Percentiles rank a stretch among this genome's conserved stretches.
phyloP scores from a whole-genome alignment of 2,888 invertebrate genomes.

The Meiosimyza platycephala region DNA sequence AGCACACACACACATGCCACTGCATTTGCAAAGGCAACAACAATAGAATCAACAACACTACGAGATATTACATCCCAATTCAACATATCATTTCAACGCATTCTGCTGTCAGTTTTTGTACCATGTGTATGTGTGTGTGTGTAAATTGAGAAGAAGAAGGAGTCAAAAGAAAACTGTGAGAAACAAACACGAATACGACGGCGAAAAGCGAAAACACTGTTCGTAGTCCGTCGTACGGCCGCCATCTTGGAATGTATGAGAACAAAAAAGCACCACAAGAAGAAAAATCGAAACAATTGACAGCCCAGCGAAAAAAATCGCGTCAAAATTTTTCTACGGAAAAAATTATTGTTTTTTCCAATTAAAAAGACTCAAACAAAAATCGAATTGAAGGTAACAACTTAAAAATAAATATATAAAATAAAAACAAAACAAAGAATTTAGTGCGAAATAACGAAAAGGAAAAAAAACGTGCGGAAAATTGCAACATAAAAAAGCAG shows the following conservation, averaged over 20 bases:
- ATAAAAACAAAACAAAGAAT: slow-evolving; percentile 24
- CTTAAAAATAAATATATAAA: slow-evolving; percentile 32
- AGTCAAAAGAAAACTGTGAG: slow-evolving; percentile 14
- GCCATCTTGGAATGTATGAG: slow-evolving; percentile 60
- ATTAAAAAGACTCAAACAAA: slow-evolving; percentile 39
- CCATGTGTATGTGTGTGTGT: slow-evolving; percentile 6
- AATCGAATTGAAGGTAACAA: slow-evolving; percentile 32
- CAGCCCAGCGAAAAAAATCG: slow-evolving; percentile 53
- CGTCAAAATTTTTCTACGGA: slow-evolving; percentile 52
- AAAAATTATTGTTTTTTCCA: slow-evolving; percentile 45
- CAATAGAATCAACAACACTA: slow-evolving; percentile 13
- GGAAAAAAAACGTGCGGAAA: slow-evolving; percentile 44
- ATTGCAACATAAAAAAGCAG: slow-evolving; percentile 38
- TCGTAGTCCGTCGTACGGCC: slow-evolving; percentile 33
- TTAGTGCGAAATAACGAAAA: slow-evolving; percentile 32
- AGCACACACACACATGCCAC: slow-evolving; percentile 1
- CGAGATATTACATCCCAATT: background rate
- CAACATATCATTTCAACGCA: background rate
- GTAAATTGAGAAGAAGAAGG: slow-evolving; percentile 20
- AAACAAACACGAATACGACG: slow-evolving; percentile 17
- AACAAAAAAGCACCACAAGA: slow-evolving; percentile 56
- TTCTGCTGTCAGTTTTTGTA: background rate
- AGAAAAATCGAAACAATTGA: slow-evolving; percentile 55
- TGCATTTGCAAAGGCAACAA: slow-evolving; percentile 20
- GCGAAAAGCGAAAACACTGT: slow-evolving; percentile 14